phyloP scores from a whole-genome alignment of 1,140 invertebrate genomes.

The Megathymus violae region DNA sequence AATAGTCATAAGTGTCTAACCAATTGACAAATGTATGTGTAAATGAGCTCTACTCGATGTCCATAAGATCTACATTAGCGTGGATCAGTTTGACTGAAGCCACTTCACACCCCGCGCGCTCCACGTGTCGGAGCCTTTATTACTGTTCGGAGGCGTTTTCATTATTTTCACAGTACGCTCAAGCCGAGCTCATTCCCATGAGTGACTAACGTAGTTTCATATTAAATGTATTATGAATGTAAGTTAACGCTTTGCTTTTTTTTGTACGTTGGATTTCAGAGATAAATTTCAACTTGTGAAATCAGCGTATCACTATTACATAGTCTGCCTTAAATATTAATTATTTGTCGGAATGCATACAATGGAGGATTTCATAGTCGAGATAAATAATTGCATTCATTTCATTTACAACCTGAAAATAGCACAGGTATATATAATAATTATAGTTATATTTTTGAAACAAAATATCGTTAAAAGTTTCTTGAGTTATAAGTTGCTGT shows the following conservation, averaged over 20 bases:
- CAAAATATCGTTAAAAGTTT: too few species aligned
- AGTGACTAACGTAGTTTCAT: not conserved
- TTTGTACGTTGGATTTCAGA: not conserved
- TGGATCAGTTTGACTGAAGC: not conserved
- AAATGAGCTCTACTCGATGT: not conserved
- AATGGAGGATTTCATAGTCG: too few species aligned
- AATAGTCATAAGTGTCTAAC: constrained; percentile 9
- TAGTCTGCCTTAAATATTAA: too few species aligned
- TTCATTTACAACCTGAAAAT: too few species aligned
- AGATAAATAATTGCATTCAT: too few species aligned
- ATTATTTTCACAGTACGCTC: constrained; percentile 8
- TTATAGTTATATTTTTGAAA: too few species aligned
- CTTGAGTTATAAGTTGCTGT: too few species aligned
- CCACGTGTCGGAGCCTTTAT: constrained; percentile 22
- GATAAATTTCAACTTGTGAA: not conserved
- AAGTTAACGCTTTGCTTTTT: not conserved
- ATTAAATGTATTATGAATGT: not conserved
- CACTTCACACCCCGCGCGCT: constrained; percentile 11
- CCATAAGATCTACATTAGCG: constrained; percentile 9
- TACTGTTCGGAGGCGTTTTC: constrained; percentile 18
- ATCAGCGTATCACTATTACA: too few species aligned
- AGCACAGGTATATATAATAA: too few species aligned
- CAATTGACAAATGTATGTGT: not conserved
- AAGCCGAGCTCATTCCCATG: not conserved
- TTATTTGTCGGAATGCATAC: too few species aligned